phyloP scores from a whole-genome alignment of 2,797 vertebrate species.

The Bufotes viridis region DNA sequence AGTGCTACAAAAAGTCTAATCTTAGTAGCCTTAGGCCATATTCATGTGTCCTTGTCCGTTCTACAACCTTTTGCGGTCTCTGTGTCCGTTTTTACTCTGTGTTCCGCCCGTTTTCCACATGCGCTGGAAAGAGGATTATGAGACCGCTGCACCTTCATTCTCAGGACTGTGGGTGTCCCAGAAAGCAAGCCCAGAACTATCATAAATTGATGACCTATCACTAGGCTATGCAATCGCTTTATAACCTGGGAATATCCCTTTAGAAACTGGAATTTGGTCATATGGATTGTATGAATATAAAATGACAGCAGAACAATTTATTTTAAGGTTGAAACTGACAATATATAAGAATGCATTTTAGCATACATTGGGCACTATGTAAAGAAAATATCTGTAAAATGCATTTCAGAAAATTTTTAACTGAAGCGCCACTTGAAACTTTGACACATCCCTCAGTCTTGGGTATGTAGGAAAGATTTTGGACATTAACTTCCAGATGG shows the following conservation, averaged over 20 bases:
- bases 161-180: not conserved
- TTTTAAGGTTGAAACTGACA: not conserved
- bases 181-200: not conserved
- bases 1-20: no score
- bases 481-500: slow-evolving; percentile 61
- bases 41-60: no score
- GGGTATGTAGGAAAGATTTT: not conserved
- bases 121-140: no score
- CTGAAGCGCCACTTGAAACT: not conserved
- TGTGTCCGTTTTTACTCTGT: no score
- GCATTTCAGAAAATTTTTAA: not conserved
- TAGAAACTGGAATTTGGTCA: not conserved
- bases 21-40: no score
- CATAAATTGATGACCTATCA: not conserved
- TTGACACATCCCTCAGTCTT: not conserved
- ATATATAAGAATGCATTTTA: not conserved
- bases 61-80: no score
- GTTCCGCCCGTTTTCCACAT: no score
- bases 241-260: not conserved
- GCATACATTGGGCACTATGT: not conserved
- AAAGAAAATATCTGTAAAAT: not conserved
- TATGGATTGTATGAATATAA: not conserved
- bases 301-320: not conserved
- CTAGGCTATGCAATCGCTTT: not conserved
- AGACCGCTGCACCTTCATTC: no score